Evolutionary conservation across 2,888 invertebrate species (phyloP), one percentile per base, ranked within the genome.

Genomic region (Slavum lentiscoides): DNA sequence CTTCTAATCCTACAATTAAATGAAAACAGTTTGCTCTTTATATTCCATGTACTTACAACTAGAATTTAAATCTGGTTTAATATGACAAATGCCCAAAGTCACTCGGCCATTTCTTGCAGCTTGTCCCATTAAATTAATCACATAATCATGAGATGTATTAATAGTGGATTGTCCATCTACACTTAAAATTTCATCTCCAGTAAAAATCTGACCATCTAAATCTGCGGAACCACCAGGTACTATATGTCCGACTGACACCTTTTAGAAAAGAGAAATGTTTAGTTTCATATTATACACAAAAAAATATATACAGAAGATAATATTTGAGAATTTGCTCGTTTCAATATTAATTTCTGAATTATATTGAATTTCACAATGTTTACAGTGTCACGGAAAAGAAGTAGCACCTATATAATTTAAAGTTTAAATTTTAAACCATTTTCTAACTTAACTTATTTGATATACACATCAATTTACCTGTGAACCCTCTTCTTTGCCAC

Each of bases 401-500:
- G n/a, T n/a, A n/a, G n/a, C n/a, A n/a, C n/a, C n/a, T n/a, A n/a
- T n/a, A n/a, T n/a, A n/a, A n/a, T n/a, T n/a, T n/a, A n/a, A n/a
- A n/a, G n/a, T n/a, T n/a, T n/a, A n/a, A n/a, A n/a, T 15, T 7
- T 53, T 53, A 53, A 53, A 53, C 13, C 1, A 15, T 53, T 53
- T 53, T 80, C 9, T 19, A 23, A 37, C 19, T 19, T 53, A 9
- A n/a, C 49, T 74, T 30, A 55, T 23, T n/a, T 4, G 23, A 55
- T 83, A 77, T 49, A 49, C 3, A 75, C 82, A 82, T 83, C 84
- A 86, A 76, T 64, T 67, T 87, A 92, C 96, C 88, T 97, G 93
- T 83, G 96, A 96, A 82, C 96, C 95, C 88, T 98, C 98, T 88
- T 98, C 98, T 0, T 96, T 96, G 62, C 99, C 99, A 37, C 98